Percentiles rank a stretch among this genome's conserved stretches.
These are phyloP conservation scores for Malurus melanocephalus DNA, from an alignment of 2,113 vertebrate species.

Conservation along the genomic window DNA sequence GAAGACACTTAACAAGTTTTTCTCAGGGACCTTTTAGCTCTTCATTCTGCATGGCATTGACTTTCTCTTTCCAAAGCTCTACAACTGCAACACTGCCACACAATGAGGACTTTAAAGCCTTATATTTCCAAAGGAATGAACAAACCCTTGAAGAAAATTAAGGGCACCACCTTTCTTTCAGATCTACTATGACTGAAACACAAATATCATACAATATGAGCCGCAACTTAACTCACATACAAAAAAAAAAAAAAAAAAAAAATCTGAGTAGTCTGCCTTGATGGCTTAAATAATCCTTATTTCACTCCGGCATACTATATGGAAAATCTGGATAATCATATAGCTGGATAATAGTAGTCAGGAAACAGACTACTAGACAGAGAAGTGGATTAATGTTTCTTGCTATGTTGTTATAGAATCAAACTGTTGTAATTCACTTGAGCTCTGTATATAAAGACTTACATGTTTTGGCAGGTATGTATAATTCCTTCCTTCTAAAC, in stretches of 20 bases:
- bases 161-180: background rate
- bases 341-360: background rate
- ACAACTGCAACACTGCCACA: background rate
- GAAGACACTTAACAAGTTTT: background rate
- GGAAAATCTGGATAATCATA: background rate
- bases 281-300: background rate
- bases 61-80: background rate
- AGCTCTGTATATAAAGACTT: background rate
- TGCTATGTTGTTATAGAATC: background rate
- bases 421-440: background rate
- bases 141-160: background rate
- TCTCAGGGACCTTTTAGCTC: background rate
- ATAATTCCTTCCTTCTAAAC: background rate
- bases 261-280: background rate
- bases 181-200: background rate
- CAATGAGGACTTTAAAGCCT: background rate
- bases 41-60: background rate
- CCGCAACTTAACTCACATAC: background rate
- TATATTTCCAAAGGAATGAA: background rate
- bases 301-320: background rate
- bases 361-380: background rate
- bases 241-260: background rate
- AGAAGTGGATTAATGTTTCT: background rate
- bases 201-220: background rate
- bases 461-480: background rate